phyloP scores from a whole-genome alignment of 2,797 vertebrate genomes.

The Erethizon dorsatum region DNA sequence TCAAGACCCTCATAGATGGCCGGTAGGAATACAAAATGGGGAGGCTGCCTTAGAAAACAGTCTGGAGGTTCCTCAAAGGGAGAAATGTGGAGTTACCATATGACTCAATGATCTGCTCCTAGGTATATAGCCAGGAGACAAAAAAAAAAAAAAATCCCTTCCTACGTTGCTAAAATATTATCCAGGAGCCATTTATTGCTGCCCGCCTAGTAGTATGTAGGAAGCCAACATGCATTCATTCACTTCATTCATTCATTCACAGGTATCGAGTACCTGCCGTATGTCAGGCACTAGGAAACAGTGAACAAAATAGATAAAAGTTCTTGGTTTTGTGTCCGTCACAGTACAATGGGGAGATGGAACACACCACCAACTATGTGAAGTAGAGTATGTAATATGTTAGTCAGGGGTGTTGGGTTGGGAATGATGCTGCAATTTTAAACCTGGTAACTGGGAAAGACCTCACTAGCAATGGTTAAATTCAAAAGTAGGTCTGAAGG shows the following conservation, averaged over 20 bases:
- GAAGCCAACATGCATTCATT: neutral
- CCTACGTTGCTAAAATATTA: neutral
- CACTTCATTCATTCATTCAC: neutral
- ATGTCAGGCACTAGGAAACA: neutral
- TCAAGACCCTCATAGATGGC: neutral
- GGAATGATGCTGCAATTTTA: neutral
- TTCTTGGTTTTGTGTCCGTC: neutral
- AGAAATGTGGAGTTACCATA: neutral
- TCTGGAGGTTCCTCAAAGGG: neutral
- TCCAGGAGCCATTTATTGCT: neutral
- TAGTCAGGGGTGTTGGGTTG: neutral
- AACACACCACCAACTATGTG: accelerated
- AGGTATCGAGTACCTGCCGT: neutral
- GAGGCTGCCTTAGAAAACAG: neutral
- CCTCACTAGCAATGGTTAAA: neutral
- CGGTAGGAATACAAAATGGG: neutral
- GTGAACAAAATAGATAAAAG: neutral
- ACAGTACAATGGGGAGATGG: neutral
- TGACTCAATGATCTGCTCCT: neutral
- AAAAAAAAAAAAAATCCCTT: neutral
- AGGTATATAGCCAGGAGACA: neutral
- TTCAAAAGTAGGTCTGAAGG: neutral
- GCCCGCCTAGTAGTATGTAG: no score
- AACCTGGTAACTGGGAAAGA: neutral
- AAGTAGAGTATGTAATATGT: neutral